Percentiles rank a stretch among this genome's conserved stretches.
These are phyloP conservation scores for Frankliniella fusca DNA, from an alignment of 2,888 invertebrate genomes.

Conservation along the genomic window DNA sequence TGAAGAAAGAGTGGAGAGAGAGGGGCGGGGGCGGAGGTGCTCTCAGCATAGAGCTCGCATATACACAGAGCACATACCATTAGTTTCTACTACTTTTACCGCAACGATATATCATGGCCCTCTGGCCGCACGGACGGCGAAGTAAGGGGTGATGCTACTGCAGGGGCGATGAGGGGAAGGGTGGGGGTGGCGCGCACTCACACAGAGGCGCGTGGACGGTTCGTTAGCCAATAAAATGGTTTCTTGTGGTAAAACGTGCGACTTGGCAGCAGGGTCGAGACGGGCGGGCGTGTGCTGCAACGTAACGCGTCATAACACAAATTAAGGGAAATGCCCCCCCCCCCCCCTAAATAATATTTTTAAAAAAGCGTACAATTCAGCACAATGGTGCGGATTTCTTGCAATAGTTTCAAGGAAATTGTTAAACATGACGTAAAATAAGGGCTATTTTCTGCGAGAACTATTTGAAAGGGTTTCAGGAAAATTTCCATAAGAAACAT, in stretches of 20 bases:
- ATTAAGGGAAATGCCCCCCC: too few relatives aligned
- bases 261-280: not conserved
- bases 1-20: not conserved
- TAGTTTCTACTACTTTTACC: slow-evolving; percentile 26
- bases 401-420: too few relatives aligned
- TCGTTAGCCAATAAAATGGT: slow-evolving; percentile 25
- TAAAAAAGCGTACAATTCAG: too few relatives aligned
- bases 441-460: too few relatives aligned
- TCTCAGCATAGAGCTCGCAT: slow-evolving; percentile 22
- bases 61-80: slow-evolving; percentile 15
- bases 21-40: not conserved
- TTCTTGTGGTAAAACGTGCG: not conserved
- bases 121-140: not conserved
- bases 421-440: too few relatives aligned
- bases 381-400: too few relatives aligned
- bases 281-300: not conserved
- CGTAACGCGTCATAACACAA: too few relatives aligned
- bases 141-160: too few relatives aligned
- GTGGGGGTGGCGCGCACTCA: not conserved
- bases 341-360: too few relatives aligned
- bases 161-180: not conserved
- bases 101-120: slow-evolving; percentile 20
- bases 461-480: too few relatives aligned
- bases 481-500: too few relatives aligned
- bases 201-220: not conserved